These are phyloP conservation scores for Ormyrus labotus DNA, from an alignment of 2,888 invertebrate species.

Conservation along the genomic window DNA sequence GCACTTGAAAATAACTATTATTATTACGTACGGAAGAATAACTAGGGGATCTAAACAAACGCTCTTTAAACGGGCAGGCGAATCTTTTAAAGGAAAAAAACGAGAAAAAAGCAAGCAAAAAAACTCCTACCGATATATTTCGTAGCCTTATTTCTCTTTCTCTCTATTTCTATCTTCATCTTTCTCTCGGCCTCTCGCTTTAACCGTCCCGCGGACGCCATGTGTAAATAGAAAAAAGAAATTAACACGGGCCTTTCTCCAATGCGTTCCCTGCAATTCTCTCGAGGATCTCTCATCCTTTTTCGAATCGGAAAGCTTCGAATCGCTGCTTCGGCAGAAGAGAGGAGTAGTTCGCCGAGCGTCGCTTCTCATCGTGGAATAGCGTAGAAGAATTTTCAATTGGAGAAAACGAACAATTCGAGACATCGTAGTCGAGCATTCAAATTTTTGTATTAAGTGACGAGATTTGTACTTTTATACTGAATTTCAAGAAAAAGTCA, in stretches of 20 bases:
- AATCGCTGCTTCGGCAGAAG: too few species aligned
- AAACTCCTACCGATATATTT: conserved; percentile 37
- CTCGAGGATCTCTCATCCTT: background rate
- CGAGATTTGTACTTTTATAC: conserved; percentile 57
- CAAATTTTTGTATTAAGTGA: conserved; percentile 52
- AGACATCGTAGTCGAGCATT: conserved; percentile 30
- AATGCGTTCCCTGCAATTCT: background rate
- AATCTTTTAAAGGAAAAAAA: conserved; percentile 5
- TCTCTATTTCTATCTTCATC: conserved; percentile 52
- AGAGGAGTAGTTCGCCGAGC: too few species aligned
- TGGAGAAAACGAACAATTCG: too few species aligned
- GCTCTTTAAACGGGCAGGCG: background rate
- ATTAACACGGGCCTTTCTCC: background rate
- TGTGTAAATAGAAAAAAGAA: background rate
- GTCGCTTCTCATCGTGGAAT: too few species aligned
- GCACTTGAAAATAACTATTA: conserved; percentile 3
- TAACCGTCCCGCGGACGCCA: background rate
- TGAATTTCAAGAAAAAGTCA: conserved; percentile 31
- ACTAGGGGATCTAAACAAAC: too few species aligned
- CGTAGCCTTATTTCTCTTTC: conserved; percentile 55
- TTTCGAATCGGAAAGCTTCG: background rate
- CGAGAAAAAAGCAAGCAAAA: background rate
- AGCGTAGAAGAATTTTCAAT: too few species aligned
- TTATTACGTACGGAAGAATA: background rate
- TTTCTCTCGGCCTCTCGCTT: conserved; percentile 41